Base-by-base conservation (phyloP, 2,888 invertebrate genomes). In the Macaria liturata region DNA sequence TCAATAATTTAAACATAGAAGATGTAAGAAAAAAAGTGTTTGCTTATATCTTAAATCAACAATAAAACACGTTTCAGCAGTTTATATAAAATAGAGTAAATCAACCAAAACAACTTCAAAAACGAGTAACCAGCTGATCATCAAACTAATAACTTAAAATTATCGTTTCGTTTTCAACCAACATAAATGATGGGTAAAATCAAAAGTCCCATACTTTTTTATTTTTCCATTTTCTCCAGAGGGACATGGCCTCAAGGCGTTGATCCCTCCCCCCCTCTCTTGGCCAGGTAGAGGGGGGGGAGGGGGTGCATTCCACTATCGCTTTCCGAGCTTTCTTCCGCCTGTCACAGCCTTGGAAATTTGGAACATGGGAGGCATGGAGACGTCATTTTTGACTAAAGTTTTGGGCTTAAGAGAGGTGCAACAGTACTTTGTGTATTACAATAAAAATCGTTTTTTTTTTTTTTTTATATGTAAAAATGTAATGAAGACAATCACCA, bases 241-340 rank as follows among this genome's bases (percentile, higher is more conserved):
- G 71, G 75, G 72, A 76, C 75, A 75, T 75, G 75, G 69, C 76
- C 74, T 57, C 9, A 54, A 76, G 83, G 80, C 83, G 71, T 80
- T 83, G 86, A 81, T 80, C 84, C 78, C 67, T 54, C 45, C 54
- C 52, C 52, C 64, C 64, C 42, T 54, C 58, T 42, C 54, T 49
- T 61, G 55, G 32, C 52, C 42, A 20, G 57, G 34, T 9, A 32
- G 31, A 50, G 46, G 47, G 51, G 51, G 44, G 56, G 57, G 64
- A 61, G 58, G 66, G 78, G 68, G 74, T 75, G 53, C 84, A 91
- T 90, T 89, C 90, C 91, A 91, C 91, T 91, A 75, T 91, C 91
- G 84, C 91, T 91, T 91, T 91, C 74, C 83, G 81, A 89, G 88
- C 90, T 91, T 91, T 91, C 91, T 88, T 90, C 86, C 82, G 78